Evolutionary conservation across 2,113 vertebrate species (phyloP).

Genomic region (Aptenodytes patagonicus): DNA sequence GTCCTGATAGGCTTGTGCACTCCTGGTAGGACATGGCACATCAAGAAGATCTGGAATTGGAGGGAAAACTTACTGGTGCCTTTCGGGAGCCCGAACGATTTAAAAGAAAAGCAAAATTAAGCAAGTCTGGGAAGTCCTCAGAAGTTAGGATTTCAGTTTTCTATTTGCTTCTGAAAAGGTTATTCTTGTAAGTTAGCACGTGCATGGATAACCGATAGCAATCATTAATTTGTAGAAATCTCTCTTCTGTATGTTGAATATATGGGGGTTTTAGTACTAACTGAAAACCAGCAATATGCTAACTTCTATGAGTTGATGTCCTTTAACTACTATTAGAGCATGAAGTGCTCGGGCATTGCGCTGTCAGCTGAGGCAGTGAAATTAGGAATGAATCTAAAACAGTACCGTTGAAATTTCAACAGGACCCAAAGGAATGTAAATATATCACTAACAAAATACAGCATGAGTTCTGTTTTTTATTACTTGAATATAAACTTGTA

Average conservation of each 20-base stretch:
- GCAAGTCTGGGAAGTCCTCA: background rate
- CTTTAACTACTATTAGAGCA: background rate
- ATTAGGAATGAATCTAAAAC: background rate
- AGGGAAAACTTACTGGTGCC: background rate
- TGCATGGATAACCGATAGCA: background rate
- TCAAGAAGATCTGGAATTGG: background rate
- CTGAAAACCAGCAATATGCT: background rate
- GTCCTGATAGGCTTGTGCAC: background rate
- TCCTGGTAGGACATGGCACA: background rate
- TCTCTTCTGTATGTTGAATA: background rate
- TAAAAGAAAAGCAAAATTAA: background rate
- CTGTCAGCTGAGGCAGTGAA: background rate
- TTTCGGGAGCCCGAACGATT: background rate
- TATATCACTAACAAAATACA: background rate
- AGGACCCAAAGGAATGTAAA: background rate
- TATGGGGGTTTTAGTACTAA: background rate
- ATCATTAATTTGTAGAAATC: background rate
- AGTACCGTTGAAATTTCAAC: background rate
- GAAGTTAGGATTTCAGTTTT: background rate
- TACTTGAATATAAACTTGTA: background rate
- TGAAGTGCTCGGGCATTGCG: background rate
- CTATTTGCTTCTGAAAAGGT: background rate
- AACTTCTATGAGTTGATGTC: background rate
- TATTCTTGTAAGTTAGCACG: background rate
- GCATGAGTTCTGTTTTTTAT: background rate